Percentiles rank a stretch among this genome's conserved stretches.
These are phyloP conservation scores for Melanotaenia nigrans DNA, from an alignment of 2,797 vertebrate species.

Conservation along the genomic window DNA sequence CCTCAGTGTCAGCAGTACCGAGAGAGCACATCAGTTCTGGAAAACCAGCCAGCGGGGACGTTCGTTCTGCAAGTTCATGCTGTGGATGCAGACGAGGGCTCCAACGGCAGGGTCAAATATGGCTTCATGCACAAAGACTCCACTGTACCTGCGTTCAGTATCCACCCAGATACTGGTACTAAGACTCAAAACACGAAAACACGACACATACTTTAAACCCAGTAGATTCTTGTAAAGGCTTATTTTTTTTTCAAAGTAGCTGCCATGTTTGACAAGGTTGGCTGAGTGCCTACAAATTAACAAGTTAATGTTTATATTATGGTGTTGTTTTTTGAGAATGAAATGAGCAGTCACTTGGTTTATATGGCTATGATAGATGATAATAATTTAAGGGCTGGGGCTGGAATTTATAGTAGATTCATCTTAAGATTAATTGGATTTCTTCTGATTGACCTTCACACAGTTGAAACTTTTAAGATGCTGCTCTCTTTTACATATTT, in stretches of 20 bases:
- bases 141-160: slow-evolving; percentile 87
- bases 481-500: not conserved
- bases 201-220: not conserved
- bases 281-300: not conserved
- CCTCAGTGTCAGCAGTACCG: slow-evolving; percentile 88
- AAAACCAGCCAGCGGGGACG: slow-evolving; percentile 89
- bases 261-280: not conserved
- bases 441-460: not conserved
- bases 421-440: not conserved
- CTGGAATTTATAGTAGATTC: not conserved
- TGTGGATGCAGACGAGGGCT: slow-evolving; percentile 89
- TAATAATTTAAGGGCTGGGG: not conserved
- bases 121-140: slow-evolving; percentile 92
- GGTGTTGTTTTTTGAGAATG: not conserved
- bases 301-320: not conserved
- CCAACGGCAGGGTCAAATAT: slow-evolving; percentile 89
- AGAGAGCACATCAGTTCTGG: slow-evolving; percentile 87
- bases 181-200: not conserved
- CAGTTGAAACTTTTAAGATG: not conserved
- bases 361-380: not conserved
- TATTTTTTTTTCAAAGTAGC: not conserved
- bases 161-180: slow-evolving; percentile 91
- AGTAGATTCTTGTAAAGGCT: not conserved
- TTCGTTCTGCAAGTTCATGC: slow-evolving; percentile 91
- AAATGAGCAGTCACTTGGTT: not conserved